Base-by-base conservation (phyloP, 2,113 vertebrate genomes). In the Rallus limicola region DNA sequence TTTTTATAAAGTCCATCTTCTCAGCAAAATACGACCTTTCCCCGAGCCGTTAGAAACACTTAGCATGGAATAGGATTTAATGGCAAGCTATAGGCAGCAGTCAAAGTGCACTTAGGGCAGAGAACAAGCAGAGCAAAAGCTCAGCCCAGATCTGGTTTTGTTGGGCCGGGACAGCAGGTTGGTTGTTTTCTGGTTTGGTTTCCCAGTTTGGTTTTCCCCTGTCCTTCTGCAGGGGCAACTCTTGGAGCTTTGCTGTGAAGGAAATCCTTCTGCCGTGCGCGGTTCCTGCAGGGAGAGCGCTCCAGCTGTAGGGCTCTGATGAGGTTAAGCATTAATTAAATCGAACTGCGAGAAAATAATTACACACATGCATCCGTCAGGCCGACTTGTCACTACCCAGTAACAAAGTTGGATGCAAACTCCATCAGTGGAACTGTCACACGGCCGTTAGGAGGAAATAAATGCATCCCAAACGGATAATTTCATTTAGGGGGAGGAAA, bases 311-410 rank as follows among this genome's bases (percentile, higher is more conserved):
- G 88, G 95, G 97, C 96, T 95, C 95, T 95, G 96, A 97, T 94
- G 98, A 98, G 96, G 97, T 98, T 97, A 97, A 97, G 95, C 97
- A 97, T 98, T 97, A 98, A 97, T 98, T 98, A 98, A 98, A 97
- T 96, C 79, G 86, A 97, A 97, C 95, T 75, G 67, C 5, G 34
- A 96, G 97, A 96, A 96, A 97, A 97, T 98, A 98, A 98, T 98
- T 97, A 96, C 92, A 96, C 79, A 80, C 92, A 91, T 86, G 95
- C 95, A 98, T 98, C 96, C 86, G 14, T 98, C 97, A 98, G 97
- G 94, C 89, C 16, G 58, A 82, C 93, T 95, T 97, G 97, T 98
- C 97, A 97, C 95, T 96, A 97, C 88, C 83, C 92, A 72, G 94
- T 85, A 97, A 95, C 96, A 97, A 97, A 97, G 97, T 94, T 97